These are phyloP conservation scores for Drosophila koepferae DNA, from an alignment of 2,888 invertebrate species.

Conservation along the genomic window DNA sequence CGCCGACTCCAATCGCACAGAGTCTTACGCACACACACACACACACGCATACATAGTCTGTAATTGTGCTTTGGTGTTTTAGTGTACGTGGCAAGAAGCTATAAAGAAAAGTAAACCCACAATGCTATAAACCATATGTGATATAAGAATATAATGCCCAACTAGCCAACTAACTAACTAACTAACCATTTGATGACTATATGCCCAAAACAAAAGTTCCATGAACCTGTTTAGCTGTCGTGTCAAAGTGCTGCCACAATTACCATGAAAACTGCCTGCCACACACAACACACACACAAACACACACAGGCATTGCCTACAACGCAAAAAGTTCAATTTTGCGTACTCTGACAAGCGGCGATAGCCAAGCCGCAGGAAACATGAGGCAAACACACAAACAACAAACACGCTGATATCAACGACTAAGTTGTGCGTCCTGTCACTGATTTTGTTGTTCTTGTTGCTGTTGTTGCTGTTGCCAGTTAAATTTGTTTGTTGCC, in stretches of 20 bases:
- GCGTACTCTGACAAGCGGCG: conserved; percentile 41
- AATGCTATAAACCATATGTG: conserved; percentile 43
- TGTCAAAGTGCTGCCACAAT: conserved; percentile 46
- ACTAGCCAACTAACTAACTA: conserved; percentile 27
- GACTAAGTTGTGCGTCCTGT: conserved; percentile 41
- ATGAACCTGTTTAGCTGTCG: conserved; percentile 44
- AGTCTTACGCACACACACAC: conserved; percentile 22
- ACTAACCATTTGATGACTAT: conserved; percentile 23
- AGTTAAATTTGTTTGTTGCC: conserved; percentile 1
- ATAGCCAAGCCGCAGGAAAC: conserved; percentile 39
- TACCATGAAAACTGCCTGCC: conserved; percentile 32
- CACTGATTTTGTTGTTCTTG: conserved; percentile 30
- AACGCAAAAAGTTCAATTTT: conserved; percentile 54
- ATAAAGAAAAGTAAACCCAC: conserved; percentile 28
- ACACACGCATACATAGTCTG: background rate
- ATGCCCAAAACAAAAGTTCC: conserved; percentile 42
- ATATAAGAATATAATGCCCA: conserved; percentile 37
- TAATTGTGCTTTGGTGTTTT: conserved; percentile 24
- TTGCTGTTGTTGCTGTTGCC: conserved; percentile 21
- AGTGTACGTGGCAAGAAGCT: conserved; percentile 66
- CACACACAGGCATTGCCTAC: conserved; percentile 8
- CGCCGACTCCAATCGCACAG: conserved; percentile 15
- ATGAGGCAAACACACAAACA: conserved; percentile 23
- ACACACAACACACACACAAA: conserved; percentile 8
- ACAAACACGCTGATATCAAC: conserved; percentile 4